Conservation (phyloP, 2,113 vertebrate species). For the Sander lucioperca region DNA sequence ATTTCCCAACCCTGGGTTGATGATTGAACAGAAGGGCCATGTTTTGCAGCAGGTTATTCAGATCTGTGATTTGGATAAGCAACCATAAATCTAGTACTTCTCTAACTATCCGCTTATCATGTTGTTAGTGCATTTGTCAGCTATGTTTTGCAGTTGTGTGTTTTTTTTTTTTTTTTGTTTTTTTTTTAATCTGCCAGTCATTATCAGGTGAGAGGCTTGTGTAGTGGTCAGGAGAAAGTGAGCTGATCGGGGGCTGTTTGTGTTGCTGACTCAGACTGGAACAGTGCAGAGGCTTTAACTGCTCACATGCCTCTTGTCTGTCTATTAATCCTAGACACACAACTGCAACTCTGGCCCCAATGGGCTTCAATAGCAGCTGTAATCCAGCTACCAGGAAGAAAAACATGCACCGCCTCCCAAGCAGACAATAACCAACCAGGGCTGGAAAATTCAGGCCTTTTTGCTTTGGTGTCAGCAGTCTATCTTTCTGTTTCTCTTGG, state of each 20-base stretch:
- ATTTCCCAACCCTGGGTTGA: conserved; percentile 51
- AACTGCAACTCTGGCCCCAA: conserved; percentile 62
- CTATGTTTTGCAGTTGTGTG: neutral
- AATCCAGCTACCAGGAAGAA: conserved; percentile 81
- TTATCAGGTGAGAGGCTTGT: conserved; percentile 21
- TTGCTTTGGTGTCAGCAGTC: conserved; percentile 77
- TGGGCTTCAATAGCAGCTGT: conserved; percentile 73
- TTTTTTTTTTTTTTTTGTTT: neutral
- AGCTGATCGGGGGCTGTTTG: conserved; percentile 42
- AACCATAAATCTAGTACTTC: neutral
- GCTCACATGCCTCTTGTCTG: conserved; percentile 65
- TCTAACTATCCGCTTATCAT: neutral
- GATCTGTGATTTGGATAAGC: conserved; percentile 34
- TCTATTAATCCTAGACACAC: conserved; percentile 77
- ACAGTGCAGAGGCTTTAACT: conserved; percentile 60
- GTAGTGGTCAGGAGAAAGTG: conserved; percentile 44
- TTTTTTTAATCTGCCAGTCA: neutral
- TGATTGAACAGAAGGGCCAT: conserved; percentile 40
- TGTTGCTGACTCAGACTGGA: conserved; percentile 75
- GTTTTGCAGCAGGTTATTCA: conserved; percentile 15
- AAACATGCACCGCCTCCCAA: conserved; percentile 61
- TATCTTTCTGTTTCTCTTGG: conserved; percentile 67
- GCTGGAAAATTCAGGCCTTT: conserved; percentile 73
- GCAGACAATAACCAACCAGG: conserved; percentile 68
- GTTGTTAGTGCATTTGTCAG: neutral